Evolutionary conservation across 1,140 invertebrate genomes (phyloP), one percentile per base, ranked within the genome.

Genomic region (Aphis gossypii): DNA sequence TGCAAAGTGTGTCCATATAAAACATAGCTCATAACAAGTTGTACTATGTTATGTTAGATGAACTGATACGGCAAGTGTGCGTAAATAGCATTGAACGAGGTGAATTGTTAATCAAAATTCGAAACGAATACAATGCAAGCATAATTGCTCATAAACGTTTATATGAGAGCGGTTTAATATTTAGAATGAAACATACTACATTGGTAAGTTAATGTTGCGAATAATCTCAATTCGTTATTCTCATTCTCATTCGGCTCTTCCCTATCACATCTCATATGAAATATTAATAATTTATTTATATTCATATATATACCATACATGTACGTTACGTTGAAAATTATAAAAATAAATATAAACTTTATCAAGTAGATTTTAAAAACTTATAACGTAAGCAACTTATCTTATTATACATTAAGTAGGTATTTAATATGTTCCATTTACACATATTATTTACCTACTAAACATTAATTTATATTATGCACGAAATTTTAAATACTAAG

Each of bases 121-220:
- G 89, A 68, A 41, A 90, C 14, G 54, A 90, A n/a, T 68, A 68
- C 20, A 90, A 46, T 7, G 1, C 41, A n/a, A 90, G 38, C 18
- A 68, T 90, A n/a, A 9, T 21, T 1, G 56, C 38, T 30, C 60
- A 90, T 44, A 68, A 41, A 18, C 56, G 21, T 14, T 41, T n/a
- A n/a, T 60, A n/a, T 18, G 89, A 90, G 68, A 41, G 60, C 18
- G 21, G 54, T 44, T 7, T 90, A 20, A 60, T 90, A 30, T 90
- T 60, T 30, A 41, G 89, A 25, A 68, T 20, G 7, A 68, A 56
- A 46, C 60, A 68, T 68, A 23, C 89, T 6, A 11, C 30, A 20
- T n/a, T 44, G 41, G 89, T 90, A 68, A 90, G 89, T 89, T 60
- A 68, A n/a, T 76, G 3, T 76, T 76, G 60, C n/a, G 60, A n/a